Percentiles rank a stretch among this genome's conserved stretches.
phyloP scores from a whole-genome alignment of 2,113 vertebrate genomes.

The Crotalus horridus region DNA sequence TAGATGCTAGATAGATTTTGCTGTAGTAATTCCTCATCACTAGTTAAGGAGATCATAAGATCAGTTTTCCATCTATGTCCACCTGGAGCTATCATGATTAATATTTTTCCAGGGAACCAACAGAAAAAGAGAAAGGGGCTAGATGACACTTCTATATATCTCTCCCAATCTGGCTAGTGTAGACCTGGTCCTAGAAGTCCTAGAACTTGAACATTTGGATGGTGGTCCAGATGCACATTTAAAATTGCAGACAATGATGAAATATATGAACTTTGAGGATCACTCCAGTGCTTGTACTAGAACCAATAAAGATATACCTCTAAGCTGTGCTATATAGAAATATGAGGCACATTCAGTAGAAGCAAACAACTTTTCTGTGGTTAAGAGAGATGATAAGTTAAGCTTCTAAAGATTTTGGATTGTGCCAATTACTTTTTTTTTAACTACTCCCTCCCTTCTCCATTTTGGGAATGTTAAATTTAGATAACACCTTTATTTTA shows the following conservation, averaged over 20 bases:
- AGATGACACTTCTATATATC: neutral
- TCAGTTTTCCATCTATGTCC: neutral
- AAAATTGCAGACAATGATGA: neutral
- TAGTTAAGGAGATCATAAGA: neutral
- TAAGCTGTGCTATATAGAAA: neutral
- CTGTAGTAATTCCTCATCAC: neutral
- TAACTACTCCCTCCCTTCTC: neutral
- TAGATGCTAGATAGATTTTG: neutral
- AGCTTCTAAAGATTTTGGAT: neutral
- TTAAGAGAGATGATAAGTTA: neutral
- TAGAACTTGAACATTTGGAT: neutral
- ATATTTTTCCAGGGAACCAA: neutral
- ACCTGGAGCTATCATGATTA: neutral
- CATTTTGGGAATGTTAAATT: neutral
- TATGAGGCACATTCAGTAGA: neutral
- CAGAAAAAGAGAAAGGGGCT: neutral
- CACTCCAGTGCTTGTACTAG: neutral
- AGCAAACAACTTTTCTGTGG: neutral
- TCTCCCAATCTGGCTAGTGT: neutral
- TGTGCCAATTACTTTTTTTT: neutral
- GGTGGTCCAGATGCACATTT: neutral
- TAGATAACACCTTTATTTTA: neutral
- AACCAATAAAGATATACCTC: neutral
- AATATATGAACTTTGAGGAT: neutral
- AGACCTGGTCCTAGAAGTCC: neutral